Evolutionary conservation across 2,888 invertebrate species (phyloP).

Genomic region (Ceriagrion tenellum): DNA sequence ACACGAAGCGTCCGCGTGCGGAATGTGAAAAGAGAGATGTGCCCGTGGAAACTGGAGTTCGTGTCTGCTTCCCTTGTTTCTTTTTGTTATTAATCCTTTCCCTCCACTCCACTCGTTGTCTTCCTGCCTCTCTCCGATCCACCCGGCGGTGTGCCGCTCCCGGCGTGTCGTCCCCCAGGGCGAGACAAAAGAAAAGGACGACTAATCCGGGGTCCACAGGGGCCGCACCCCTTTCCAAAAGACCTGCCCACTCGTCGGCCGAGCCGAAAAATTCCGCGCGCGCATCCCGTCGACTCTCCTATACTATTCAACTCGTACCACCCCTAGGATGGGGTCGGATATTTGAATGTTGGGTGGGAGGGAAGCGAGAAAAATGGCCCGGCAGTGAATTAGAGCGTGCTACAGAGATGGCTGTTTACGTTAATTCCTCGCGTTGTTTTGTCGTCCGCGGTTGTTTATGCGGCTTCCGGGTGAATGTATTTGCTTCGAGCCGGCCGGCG

Average conservation of each 20-base stretch:
- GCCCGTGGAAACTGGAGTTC: not conserved
- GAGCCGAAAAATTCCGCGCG: not conserved
- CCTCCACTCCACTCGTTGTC: not conserved
- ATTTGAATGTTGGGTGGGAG: not conserved
- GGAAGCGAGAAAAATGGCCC: not conserved
- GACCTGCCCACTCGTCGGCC: not conserved
- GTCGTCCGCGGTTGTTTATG: not conserved
- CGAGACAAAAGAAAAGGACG: not conserved
- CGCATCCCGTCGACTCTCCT: not conserved
- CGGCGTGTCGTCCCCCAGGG: not conserved
- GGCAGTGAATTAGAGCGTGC: conserved; percentile 4
- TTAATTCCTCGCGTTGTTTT: not conserved
- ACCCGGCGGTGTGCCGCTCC: not conserved
- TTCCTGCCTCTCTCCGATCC: not conserved
- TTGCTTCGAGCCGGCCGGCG: not conserved
- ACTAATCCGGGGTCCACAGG: not conserved
- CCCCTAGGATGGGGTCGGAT: not conserved
- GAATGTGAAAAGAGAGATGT: not conserved
- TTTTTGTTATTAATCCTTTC: not conserved
- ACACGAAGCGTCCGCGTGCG: not conserved
- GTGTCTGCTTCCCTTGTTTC: not conserved
- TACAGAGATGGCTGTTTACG: not conserved
- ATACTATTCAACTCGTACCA: too few relatives aligned
- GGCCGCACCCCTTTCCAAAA: not conserved
- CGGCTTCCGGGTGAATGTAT: not conserved